These are phyloP conservation scores for Drosophila navojoa DNA, from an alignment of 1,140 invertebrate species.

Conservation along the genomic window DNA sequence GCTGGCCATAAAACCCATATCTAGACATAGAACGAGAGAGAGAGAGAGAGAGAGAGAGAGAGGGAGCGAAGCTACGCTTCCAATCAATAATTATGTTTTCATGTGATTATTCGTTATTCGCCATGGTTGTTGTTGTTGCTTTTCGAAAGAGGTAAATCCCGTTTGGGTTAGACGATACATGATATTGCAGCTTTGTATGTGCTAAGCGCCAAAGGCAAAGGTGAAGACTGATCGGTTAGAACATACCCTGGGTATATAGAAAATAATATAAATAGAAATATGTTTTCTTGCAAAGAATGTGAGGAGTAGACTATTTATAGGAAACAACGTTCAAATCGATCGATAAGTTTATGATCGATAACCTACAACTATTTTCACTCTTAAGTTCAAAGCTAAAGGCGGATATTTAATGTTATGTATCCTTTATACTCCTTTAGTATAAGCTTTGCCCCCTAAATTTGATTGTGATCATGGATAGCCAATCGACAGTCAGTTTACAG, in stretches of 20 bases:
- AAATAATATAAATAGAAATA: no score
- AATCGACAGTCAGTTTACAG: conserved; percentile 4
- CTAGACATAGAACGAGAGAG: conserved; percentile 10
- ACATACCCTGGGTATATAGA: conserved; percentile 8
- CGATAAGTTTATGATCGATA: not conserved
- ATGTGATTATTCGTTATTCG: not conserved
- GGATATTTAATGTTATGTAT: no score
- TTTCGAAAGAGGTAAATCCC: conserved; percentile 12
- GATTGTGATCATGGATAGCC: no score
- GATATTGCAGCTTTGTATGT: conserved; percentile 12
- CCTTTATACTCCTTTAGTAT: no score
- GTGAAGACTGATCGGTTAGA: not conserved
- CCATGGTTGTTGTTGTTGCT: not conserved
- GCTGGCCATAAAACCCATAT: conserved; percentile 32
- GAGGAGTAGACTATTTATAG: no score
- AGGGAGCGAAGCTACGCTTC: not conserved
- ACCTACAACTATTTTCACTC: not conserved
- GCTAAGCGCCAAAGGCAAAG: not conserved
- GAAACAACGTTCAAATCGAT: not conserved
- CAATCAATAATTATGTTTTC: conserved; percentile 31
- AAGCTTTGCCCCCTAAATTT: no score
- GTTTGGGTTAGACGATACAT: conserved; percentile 24
- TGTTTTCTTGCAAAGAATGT: no score
- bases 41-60: no score
- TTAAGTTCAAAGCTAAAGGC: not conserved